These are phyloP conservation scores for Pinna nobilis DNA, from an alignment of 1,140 invertebrate species.

Conservation along the genomic window DNA sequence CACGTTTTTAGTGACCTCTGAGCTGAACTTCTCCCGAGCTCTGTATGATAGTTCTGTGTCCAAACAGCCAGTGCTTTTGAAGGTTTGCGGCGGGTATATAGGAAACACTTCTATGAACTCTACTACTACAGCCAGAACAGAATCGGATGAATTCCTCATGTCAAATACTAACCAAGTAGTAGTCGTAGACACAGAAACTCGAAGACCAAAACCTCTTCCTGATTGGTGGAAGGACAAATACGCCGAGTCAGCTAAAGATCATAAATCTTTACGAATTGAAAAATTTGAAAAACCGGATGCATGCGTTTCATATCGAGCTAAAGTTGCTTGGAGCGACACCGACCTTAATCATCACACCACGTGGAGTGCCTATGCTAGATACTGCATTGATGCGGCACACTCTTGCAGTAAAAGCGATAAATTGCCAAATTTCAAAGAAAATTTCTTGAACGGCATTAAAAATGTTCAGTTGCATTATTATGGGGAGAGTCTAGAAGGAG, in stretches of 20 bases:
- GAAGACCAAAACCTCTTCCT: constrained; percentile 46
- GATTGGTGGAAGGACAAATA: constrained; percentile 58
- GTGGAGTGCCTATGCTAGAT: constrained; percentile 43
- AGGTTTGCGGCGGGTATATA: constrained; percentile 41
- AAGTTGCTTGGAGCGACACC: constrained; percentile 48
- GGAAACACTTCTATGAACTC: constrained; percentile 49
- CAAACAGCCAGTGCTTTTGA: constrained; percentile 28
- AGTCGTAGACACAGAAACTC: constrained; percentile 41
- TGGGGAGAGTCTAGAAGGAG: constrained; percentile 36
- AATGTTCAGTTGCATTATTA: constrained; percentile 35
- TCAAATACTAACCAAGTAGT: constrained; percentile 52
- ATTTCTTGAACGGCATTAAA: constrained; percentile 31
- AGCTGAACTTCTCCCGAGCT: constrained; percentile 20
- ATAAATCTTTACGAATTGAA: constrained; percentile 40
- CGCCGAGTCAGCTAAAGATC: constrained; percentile 27
- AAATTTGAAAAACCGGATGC: constrained; percentile 37
- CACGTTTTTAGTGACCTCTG: constrained; percentile 44
- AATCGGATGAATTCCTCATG: constrained; percentile 23
- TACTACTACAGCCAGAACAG: constrained; percentile 19
- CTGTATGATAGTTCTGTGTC: constrained; percentile 28
- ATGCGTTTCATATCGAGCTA: constrained; percentile 12
- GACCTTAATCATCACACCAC: constrained; percentile 45
- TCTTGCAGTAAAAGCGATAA: constrained; percentile 17
- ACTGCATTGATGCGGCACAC: constrained; percentile 36
- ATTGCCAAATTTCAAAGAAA: constrained; percentile 33